phyloP scores from a whole-genome alignment of 2,113 vertebrate species.

The Macquaria ambigua region DNA sequence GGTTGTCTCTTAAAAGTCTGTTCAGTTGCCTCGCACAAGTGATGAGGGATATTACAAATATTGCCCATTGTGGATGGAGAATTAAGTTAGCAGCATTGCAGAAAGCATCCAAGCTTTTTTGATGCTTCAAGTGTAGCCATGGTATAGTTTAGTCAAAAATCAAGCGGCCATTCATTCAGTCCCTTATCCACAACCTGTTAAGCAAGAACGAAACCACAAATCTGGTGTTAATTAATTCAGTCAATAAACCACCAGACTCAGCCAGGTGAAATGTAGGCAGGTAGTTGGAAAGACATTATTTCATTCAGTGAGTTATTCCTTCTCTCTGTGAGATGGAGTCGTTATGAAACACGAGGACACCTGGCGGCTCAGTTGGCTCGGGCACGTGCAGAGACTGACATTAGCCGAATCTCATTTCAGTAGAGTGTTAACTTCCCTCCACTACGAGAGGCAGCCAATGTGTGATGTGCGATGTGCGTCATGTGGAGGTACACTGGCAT shows the following conservation, averaged over 20 bases:
- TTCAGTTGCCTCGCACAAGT: background rate
- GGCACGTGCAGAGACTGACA: background rate
- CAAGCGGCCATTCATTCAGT: background rate
- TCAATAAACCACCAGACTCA: slow-evolving; percentile 9
- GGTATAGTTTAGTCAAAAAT: background rate
- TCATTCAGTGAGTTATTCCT: slow-evolving; percentile 16
- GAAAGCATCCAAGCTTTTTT: background rate
- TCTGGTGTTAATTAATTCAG: background rate
- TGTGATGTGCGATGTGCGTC: slow-evolving; percentile 34
- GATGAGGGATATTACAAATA: slow-evolving; percentile 2
- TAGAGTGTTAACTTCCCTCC: slow-evolving; percentile 10
- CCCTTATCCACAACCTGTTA: slow-evolving; percentile 3
- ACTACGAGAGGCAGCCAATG: slow-evolving; percentile 1
- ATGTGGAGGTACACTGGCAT: background rate
- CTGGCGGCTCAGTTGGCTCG: background rate
- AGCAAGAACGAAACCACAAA: background rate
- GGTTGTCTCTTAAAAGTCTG: slow-evolving; percentile 19
- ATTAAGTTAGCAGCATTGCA: background rate
- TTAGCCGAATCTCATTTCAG: slow-evolving; percentile 17
- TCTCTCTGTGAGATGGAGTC: background rate
- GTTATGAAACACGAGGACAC: slow-evolving; percentile 26
- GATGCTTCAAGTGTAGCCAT: background rate
- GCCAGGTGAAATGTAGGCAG: slow-evolving; percentile 27
- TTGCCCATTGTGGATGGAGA: background rate
- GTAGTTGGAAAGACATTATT: slow-evolving; percentile 17